phyloP scores from a whole-genome alignment of 1,140 invertebrate species.

The Dendrolimus punctatus region DNA sequence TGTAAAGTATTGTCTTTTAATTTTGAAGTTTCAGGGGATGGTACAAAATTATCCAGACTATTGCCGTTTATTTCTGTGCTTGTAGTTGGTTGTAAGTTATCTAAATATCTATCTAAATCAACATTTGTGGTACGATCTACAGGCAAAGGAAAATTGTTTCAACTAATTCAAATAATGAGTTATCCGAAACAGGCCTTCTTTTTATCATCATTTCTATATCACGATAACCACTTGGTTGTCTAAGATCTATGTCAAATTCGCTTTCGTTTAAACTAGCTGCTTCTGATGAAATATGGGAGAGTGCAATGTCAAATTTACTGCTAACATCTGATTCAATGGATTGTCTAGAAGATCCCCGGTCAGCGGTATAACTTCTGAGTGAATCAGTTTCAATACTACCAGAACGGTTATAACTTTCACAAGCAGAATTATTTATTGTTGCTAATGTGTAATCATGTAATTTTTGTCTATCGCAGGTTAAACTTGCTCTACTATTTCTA shows the following conservation, averaged over 20 bases:
- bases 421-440: slow-evolving; percentile 42
- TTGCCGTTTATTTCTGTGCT: slow-evolving; percentile 16
- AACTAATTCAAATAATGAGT: slow-evolving; percentile 77
- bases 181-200: slow-evolving; percentile 80
- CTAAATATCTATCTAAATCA: slow-evolving; percentile 78
- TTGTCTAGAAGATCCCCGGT: slow-evolving; percentile 63
- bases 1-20: slow-evolving; percentile 27
- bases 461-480: slow-evolving; percentile 49
- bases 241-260: slow-evolving; percentile 67
- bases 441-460: slow-evolving; percentile 23
- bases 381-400: slow-evolving; percentile 63
- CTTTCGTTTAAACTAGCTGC: slow-evolving; percentile 53
- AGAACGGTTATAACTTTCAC: slow-evolving; percentile 45
- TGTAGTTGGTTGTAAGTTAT: slow-evolving; percentile 72
- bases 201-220: slow-evolving; percentile 78
- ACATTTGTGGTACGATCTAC: slow-evolving; percentile 71
- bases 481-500: slow-evolving; percentile 59
- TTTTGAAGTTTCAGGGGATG: slow-evolving; percentile 10
- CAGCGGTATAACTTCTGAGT: slow-evolving; percentile 62
- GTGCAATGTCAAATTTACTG: slow-evolving; percentile 63
- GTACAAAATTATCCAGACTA: slow-evolving; percentile 11
- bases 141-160: slow-evolving; percentile 73
- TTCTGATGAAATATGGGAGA: slow-evolving; percentile 55
- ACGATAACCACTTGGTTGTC: slow-evolving; percentile 53
- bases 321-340: slow-evolving; percentile 67